A percentile compares a stretch with the other conserved stretches of the same genome.
These are phyloP conservation scores for Pristis pectinata DNA, from an alignment of 2,797 vertebrate species.

Conservation along the genomic window DNA sequence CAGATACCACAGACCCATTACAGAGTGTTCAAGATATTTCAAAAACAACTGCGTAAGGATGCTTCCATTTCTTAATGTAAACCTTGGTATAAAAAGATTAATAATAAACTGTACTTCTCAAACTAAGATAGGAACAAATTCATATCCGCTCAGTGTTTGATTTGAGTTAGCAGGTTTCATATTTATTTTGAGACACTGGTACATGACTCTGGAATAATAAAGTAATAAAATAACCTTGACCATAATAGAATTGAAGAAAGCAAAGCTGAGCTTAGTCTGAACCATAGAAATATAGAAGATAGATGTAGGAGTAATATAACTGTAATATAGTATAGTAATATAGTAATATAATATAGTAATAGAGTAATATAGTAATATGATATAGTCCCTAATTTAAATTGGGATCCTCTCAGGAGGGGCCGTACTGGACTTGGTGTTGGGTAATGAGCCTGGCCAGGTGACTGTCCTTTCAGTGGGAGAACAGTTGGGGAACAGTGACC, in stretches of 20 bases:
- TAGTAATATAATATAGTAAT: too few relatives aligned
- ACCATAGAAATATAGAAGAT: background rate
- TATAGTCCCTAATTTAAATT: too few relatives aligned
- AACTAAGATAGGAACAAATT: background rate
- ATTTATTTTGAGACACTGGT: background rate
- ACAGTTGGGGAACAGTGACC: too few relatives aligned
- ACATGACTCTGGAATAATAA: background rate
- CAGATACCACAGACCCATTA: slow-evolving; percentile 84
- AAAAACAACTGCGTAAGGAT: slow-evolving; percentile 91
- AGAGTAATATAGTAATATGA: too few relatives aligned
- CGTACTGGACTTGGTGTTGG: too few relatives aligned
- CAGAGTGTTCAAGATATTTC: slow-evolving; percentile 94
- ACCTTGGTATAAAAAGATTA: background rate
- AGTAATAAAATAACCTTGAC: background rate
- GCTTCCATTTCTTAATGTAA: background rate
- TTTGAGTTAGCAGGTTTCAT: background rate
- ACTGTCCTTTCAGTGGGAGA: too few relatives aligned
- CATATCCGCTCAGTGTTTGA: background rate
- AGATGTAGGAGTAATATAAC: too few relatives aligned
- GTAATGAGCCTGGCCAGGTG: too few relatives aligned
- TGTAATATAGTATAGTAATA: too few relatives aligned
- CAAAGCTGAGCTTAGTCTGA: background rate
- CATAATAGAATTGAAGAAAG: background rate
- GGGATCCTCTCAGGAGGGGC: too few relatives aligned
- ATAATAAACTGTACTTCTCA: background rate